A percentile compares a stretch with the other conserved stretches of the same genome.
These are phyloP conservation scores for Spodoptera littoralis DNA, from an alignment of 2,888 invertebrate genomes.

Conservation along the genomic window DNA sequence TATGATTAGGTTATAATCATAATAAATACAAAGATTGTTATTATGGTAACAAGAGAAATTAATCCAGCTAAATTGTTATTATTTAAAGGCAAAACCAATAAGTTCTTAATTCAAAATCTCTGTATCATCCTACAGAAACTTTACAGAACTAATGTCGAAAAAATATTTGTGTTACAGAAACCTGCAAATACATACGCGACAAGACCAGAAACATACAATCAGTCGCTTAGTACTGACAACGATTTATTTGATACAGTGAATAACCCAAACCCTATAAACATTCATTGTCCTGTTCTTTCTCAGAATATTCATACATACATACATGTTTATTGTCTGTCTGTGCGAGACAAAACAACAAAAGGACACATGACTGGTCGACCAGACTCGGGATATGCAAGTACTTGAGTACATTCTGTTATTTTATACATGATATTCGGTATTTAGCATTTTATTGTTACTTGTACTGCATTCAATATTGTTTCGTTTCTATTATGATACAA, in stretches of 20 bases:
- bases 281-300: conserved; percentile 28
- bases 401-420: conserved; percentile 14
- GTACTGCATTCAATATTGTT: not conserved
- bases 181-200: no score
- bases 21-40: no score
- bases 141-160: no score
- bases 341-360: conserved; percentile 29
- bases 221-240: not conserved
- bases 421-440: conserved; percentile 15
- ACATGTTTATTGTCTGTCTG: conserved; percentile 31
- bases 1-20: no score
- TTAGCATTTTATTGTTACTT: conserved; percentile 9
- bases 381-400: conserved; percentile 11
- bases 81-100: no score
- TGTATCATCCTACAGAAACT: no score
- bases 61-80: no score
- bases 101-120: no score
- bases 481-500: no score
- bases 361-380: conserved; percentile 14
- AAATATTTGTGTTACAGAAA: no score
- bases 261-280: conserved; percentile 6
- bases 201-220: not conserved
- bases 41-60: no score
- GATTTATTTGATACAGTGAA: not conserved
- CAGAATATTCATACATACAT: conserved; percentile 30